Percentiles rank a stretch among this genome's conserved stretches.
Conservation (phyloP, 2,888 invertebrate genomes). For the Acronicta aceris region DNA sequence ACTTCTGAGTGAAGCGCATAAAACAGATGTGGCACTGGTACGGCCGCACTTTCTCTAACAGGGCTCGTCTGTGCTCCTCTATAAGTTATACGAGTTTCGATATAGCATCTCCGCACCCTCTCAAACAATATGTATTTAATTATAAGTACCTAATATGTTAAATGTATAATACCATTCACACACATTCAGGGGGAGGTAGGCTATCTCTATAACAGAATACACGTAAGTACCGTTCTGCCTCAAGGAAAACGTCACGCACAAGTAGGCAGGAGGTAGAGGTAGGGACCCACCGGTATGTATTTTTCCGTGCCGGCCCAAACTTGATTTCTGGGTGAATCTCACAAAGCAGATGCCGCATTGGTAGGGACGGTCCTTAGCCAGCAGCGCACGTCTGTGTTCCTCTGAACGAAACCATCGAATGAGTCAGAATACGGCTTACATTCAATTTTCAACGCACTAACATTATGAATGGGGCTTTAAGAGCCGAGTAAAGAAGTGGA, state of each 20-base stretch:
- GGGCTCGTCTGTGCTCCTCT: conserved; percentile 90
- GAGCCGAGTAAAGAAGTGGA: conserved; percentile 57
- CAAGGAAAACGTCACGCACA: conserved; percentile 78
- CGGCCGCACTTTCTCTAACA: conserved; percentile 90
- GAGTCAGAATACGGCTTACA: conserved; percentile 69
- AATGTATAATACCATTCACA: conserved; percentile 77
- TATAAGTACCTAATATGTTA: conserved; percentile 71
- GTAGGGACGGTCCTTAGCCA: conserved; percentile 88
- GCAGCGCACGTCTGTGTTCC: conserved; percentile 85
- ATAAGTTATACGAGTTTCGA: conserved; percentile 88
- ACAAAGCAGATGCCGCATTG: conserved; percentile 91
- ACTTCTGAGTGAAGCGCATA: conserved; percentile 93
- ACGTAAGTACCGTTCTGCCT: conserved; percentile 82
- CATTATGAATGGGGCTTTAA: conserved; percentile 57
- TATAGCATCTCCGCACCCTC: conserved; percentile 84
- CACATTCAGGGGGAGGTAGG: conserved; percentile 87
- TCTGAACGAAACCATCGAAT: conserved; percentile 83
- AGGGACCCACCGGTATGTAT: conserved; percentile 89
- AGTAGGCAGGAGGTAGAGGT: conserved; percentile 72
- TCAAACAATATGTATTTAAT: conserved; percentile 74
- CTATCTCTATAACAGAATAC: conserved; percentile 64
- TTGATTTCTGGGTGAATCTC: conserved; percentile 92
- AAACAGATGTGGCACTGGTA: conserved; percentile 93
- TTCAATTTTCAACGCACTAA: conserved; percentile 52
- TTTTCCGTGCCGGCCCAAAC: conserved; percentile 91